phyloP scores from a whole-genome alignment of 2,113 vertebrate species.

The Dendrocopos noguchii region DNA sequence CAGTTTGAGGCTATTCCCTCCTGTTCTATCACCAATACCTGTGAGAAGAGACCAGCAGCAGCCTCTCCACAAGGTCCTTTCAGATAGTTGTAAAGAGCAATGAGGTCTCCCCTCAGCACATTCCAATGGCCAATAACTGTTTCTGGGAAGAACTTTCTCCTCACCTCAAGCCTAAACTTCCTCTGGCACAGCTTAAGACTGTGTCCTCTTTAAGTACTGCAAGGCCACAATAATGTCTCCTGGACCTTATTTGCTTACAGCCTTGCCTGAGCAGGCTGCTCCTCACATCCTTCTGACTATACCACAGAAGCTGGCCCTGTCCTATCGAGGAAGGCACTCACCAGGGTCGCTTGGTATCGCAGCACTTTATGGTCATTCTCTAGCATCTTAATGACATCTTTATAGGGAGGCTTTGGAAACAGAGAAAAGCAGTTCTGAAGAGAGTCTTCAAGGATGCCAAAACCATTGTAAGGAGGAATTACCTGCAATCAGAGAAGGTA shows the following conservation, averaged over 20 bases:
- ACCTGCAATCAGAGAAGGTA: conserved; percentile 72
- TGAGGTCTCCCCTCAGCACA: too few species aligned
- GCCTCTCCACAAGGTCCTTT: too few species aligned
- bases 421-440: conserved; percentile 90
- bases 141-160: too few species aligned
- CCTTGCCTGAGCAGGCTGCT: background rate
- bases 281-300: background rate
- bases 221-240: too few species aligned
- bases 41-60: too few species aligned
- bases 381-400: conserved; percentile 86
- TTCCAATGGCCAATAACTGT: too few species aligned
- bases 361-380: conserved; percentile 86
- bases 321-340: conserved; percentile 66
- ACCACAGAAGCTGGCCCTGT: background rate
- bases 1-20: too few species aligned
- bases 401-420: conserved; percentile 84
- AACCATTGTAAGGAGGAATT: conserved; percentile 93
- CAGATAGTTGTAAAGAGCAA: too few species aligned
- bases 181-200: too few species aligned
- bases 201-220: too few species aligned
- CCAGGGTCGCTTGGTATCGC: conserved; percentile 84
- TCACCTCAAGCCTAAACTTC: too few species aligned
- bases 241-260: background rate
- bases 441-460: conserved; percentile 89
- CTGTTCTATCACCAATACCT: too few species aligned